Percentiles rank a stretch among this genome's conserved stretches.
Evolutionary conservation across 1,140 invertebrate genomes (phyloP).

Genomic region (Nasonia vitripennis): DNA sequence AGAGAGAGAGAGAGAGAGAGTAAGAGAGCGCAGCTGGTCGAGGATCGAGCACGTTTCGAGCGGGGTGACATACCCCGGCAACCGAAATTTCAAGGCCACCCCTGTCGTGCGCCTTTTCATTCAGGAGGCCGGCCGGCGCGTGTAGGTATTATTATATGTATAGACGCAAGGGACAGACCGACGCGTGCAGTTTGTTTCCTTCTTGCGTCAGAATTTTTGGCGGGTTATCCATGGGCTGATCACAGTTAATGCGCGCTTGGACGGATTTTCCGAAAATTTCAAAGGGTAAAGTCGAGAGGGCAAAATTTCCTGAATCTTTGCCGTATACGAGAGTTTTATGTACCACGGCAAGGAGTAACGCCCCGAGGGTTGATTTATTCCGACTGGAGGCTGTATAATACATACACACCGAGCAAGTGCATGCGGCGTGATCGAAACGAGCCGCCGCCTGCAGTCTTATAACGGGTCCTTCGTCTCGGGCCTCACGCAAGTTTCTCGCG

Average conservation of each 20-base stretch:
- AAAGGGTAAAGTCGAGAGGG: too few species aligned
- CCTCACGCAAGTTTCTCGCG: background rate
- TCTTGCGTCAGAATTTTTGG: too few species aligned
- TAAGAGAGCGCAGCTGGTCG: constrained; percentile 1
- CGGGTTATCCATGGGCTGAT: too few species aligned
- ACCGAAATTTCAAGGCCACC: constrained; percentile 31
- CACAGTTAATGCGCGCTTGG: too few species aligned
- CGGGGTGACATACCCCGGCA: background rate
- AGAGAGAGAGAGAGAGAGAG: too few species aligned
- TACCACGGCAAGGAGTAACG: background rate
- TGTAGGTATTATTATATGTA: background rate
- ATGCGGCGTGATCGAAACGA: background rate
- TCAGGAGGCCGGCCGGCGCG: background rate
- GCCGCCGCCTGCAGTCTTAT: background rate
- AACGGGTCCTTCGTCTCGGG: background rate
- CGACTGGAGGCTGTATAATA: background rate
- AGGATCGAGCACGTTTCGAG: background rate
- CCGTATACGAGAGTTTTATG: too few species aligned
- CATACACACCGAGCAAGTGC: background rate
- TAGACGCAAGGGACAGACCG: background rate
- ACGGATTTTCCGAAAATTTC: too few species aligned
- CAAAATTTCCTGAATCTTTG: too few species aligned
- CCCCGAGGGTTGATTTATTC: background rate
- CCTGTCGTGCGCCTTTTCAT: background rate
- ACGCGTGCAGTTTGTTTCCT: background rate